Conservation (phyloP, 2,113 vertebrate species). For the Tetrax tetrax region DNA sequence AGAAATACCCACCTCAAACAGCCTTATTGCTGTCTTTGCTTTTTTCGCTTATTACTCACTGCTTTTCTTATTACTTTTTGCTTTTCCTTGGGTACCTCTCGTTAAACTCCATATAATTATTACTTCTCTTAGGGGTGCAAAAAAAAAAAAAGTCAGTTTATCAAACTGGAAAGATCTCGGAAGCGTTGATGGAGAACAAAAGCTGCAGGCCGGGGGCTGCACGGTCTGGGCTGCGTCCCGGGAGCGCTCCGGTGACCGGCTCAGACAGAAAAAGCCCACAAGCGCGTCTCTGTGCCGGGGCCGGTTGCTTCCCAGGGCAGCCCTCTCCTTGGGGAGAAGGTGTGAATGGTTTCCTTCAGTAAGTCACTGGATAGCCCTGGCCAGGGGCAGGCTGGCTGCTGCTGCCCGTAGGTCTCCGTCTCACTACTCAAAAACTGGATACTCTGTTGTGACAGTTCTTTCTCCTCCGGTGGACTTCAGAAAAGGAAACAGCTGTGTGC, state of each 20-base stretch:
- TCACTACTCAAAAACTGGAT: slow-evolving; percentile 31
- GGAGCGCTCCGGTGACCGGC: slow-evolving; percentile 9
- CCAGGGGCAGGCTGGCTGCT: neutral
- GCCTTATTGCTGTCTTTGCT: neutral
- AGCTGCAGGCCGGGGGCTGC: neutral
- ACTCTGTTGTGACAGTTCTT: slow-evolving; percentile 52
- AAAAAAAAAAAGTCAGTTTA: neutral
- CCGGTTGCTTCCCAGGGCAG: neutral
- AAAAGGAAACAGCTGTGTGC: neutral
- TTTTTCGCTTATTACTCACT: neutral
- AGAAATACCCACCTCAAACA: neutral
- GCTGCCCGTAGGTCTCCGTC: neutral
- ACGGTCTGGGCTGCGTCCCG: neutral
- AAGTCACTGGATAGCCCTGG: slow-evolving; percentile 67
- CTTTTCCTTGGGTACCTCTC: neutral
- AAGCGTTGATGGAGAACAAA: slow-evolving; percentile 14
- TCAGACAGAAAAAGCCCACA: slow-evolving; percentile 45
- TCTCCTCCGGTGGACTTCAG: neutral
- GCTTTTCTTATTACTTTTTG: neutral
- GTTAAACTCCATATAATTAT: neutral
- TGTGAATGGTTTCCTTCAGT: slow-evolving; percentile 63
- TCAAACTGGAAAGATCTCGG: neutral
- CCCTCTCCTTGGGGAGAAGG: slow-evolving; percentile 68
- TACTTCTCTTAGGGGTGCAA: neutral
- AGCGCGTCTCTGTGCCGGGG: slow-evolving; percentile 37